These are phyloP conservation scores for Aphodius granarius DNA, from an alignment of 2,888 invertebrate genomes.

Conservation along the genomic window DNA sequence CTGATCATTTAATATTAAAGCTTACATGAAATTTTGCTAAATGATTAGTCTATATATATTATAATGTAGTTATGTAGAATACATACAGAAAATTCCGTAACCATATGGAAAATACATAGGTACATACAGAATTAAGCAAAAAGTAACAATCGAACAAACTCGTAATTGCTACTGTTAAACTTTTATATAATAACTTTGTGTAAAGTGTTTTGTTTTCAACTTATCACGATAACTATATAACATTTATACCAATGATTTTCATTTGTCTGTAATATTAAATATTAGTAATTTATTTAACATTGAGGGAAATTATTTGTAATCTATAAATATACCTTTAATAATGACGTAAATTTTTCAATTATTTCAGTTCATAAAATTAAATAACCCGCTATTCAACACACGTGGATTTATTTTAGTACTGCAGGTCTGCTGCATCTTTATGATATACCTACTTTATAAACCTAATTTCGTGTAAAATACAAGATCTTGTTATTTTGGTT, in stretches of 20 bases:
- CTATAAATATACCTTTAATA: not conserved
- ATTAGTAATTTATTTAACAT: not conserved
- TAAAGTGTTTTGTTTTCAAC: not conserved
- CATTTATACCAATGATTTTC: not conserved
- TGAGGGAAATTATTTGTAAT: not conserved
- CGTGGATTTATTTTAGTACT: not conserved
- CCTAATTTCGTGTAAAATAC: not conserved
- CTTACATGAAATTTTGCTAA: not conserved
- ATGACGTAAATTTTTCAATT: not conserved
- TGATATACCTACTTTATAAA: not conserved
- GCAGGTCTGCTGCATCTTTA: not conserved
- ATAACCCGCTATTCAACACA: not conserved
- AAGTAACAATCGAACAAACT: not conserved
- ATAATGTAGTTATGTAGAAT: not conserved
- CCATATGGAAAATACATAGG: not conserved
- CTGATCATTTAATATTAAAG: not conserved
- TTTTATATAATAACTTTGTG: not conserved
- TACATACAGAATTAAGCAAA: not conserved
- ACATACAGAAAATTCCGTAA: not conserved
- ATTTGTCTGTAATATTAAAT: too few relatives aligned
- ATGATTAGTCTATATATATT: not conserved
- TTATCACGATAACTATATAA: not conserved
- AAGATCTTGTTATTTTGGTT: not conserved
- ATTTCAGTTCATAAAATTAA: not conserved
- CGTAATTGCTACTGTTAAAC: not conserved